Evolutionary conservation across 2,888 invertebrate genomes (phyloP).

Genomic region (Tiphia femorata): DNA sequence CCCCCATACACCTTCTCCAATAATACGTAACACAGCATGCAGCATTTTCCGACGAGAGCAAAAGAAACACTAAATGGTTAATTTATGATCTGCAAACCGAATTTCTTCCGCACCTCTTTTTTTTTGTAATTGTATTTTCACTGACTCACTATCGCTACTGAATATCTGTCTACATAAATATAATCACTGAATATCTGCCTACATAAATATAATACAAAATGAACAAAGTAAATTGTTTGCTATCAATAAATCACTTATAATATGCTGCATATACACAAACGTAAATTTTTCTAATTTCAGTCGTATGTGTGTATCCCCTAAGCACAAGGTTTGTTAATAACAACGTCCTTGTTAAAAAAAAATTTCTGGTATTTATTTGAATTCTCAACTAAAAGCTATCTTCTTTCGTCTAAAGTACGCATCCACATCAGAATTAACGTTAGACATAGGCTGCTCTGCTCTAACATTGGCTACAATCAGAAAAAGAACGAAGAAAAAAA

Average conservation of each 20-base stretch:
- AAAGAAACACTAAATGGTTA: too few relatives aligned
- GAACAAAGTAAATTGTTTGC: constrained; percentile 37
- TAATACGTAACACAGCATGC: too few relatives aligned
- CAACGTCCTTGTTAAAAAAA: constrained; percentile 25
- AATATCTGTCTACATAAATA: constrained; percentile 53
- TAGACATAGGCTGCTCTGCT: too few relatives aligned
- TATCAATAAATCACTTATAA: constrained; percentile 37
- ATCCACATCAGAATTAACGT: too few relatives aligned
- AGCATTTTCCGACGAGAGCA: too few relatives aligned
- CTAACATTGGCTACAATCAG: too few relatives aligned
- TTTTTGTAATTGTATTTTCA: constrained; percentile 33
- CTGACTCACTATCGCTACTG: constrained; percentile 37
- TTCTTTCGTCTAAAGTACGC: too few relatives aligned
- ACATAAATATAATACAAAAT: constrained; percentile 55
- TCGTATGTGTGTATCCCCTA: constrained; percentile 37
- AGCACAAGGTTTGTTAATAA: constrained; percentile 21
- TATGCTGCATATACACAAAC: constrained; percentile 31
- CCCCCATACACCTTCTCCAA: too few relatives aligned
- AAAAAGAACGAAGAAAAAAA: too few relatives aligned
- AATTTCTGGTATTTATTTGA: too few relatives aligned
- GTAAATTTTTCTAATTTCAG: constrained; percentile 39
- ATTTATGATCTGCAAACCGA: constrained; percentile 38
- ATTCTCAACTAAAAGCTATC: too few relatives aligned
- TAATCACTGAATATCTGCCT: constrained; percentile 48
- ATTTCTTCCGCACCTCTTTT: constrained; percentile 44